phyloP scores from a whole-genome alignment of 2,797 vertebrate species.

The Chromis chromis region DNA sequence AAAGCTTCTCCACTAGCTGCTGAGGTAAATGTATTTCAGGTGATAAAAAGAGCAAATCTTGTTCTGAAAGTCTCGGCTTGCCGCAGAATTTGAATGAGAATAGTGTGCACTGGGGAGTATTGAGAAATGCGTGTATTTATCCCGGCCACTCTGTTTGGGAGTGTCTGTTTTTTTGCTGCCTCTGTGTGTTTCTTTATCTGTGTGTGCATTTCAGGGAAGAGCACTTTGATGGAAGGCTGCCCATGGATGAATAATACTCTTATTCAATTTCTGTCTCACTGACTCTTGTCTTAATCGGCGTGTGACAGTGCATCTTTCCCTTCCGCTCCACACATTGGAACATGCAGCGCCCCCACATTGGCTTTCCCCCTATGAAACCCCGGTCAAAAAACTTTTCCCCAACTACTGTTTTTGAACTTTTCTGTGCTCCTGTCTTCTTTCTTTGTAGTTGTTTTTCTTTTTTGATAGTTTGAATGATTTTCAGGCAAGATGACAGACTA shows the following conservation, averaged over 20 bases:
- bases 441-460: constrained; percentile 27
- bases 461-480: constrained; percentile 34
- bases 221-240: constrained; percentile 54
- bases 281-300: constrained; percentile 43
- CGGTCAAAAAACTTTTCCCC: constrained; percentile 19
- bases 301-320: constrained; percentile 34
- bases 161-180: constrained; percentile 37
- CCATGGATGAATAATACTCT: constrained; percentile 59
- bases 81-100: constrained; percentile 78
- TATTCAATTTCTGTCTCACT: constrained; percentile 57
- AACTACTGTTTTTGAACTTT: constrained; percentile 31
- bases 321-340: constrained; percentile 25
- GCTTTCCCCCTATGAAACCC: constrained; percentile 13
- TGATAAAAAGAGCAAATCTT: constrained; percentile 77
- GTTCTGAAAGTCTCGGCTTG: constrained; percentile 66
- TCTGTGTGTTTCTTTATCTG: constrained; percentile 32
- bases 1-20: constrained; percentile 65
- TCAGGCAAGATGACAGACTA: constrained; percentile 31
- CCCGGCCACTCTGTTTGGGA: constrained; percentile 22
- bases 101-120: constrained; percentile 42
- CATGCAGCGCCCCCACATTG: constrained; percentile 5
- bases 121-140: constrained; percentile 53
- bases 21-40: constrained; percentile 75
- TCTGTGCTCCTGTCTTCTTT: constrained; percentile 24
- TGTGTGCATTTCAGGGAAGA: constrained; percentile 43